Base-by-base conservation (phyloP, 1,140 invertebrate species). In the Diploscapter pachys region DNA sequence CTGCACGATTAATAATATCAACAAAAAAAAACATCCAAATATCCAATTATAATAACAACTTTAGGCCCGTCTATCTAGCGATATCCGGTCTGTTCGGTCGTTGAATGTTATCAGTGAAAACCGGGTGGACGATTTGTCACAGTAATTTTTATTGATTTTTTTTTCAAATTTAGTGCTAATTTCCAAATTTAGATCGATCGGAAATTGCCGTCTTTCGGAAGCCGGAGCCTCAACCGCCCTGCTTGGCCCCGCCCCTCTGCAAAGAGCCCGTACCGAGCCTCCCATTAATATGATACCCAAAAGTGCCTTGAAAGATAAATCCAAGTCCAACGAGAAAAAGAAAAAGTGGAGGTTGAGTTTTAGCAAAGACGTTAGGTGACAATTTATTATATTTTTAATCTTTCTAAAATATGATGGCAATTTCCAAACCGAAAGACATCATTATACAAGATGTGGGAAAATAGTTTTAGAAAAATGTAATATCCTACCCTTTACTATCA, bases 341-440 rank as follows among this genome's bases (percentile, higher is more conserved):
- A 74, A 74, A 52, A 64, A 65, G 63, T 74, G 73, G 73, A 53
- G 73, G 5, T 50, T 74, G 50, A 74, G 73, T 63, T 74, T 63
- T 48, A 65, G 64, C 64, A 74, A 74, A 69, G 73, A 74, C 49
- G 59, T 64, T 6, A 57, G 56, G 71, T 72, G 65, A 63, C 65
- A 31, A 59, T 2, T 11, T 59, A 11, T 11, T 59, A 11, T 59
- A 59, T 59, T 59, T 59, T 59, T 59, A 59, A 11, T 11, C 9
- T 59, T 59, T 59, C 57, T 31, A 31, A 31, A 31, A 31, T 31
- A 31, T 31, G 31, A 31, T 31, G 31, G 31, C 31, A 31, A 31
- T 31, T 31, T 31, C 31, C 31, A 31, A 31, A 31, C 31, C 31
- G 31, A 31, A 31, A 31, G 31, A 31, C 31, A 1, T 31, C 31